These are phyloP conservation scores for Dione vanillae DNA, from an alignment of 2,888 invertebrate species.

Conservation along the genomic window DNA sequence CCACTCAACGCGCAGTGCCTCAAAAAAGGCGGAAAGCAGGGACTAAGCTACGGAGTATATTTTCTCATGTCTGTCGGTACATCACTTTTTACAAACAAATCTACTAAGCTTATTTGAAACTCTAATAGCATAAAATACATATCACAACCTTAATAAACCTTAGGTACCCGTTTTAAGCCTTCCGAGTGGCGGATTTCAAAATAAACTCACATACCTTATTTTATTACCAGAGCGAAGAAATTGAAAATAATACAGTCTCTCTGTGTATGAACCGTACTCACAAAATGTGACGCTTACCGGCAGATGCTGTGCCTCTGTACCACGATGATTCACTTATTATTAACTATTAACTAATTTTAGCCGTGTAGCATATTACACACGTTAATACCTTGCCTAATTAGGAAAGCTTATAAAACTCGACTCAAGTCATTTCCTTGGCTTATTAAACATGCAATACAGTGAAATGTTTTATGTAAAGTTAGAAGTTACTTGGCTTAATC, in stretches of 20 bases:
- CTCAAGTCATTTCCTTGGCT: not conserved
- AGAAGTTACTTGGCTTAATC: not conserved
- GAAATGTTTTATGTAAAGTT: not conserved
- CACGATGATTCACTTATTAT: not conserved
- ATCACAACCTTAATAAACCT: no score
- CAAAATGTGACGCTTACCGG: not conserved
- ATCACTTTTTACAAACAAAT: no score
- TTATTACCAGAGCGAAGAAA: not conserved
- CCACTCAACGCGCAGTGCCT: no score
- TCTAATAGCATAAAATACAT: no score
- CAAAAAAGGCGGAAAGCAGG: no score
- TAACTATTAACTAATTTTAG: no score
- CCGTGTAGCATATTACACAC: not conserved
- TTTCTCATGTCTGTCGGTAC: no score
- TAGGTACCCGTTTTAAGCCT: no score
- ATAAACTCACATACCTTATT: no score
- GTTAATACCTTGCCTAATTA: not conserved
- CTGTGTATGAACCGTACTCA: not conserved
- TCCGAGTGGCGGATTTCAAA: no score
- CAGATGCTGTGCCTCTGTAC: not conserved
- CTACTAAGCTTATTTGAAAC: no score
- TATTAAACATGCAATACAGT: conserved; percentile 1
- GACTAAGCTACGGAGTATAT: no score
- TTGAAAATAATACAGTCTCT: not conserved
- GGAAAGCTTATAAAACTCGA: not conserved